Percentiles rank a stretch among this genome's conserved stretches.
Conservation (phyloP, 2,797 vertebrate species). For the Lacerta viridis region DNA sequence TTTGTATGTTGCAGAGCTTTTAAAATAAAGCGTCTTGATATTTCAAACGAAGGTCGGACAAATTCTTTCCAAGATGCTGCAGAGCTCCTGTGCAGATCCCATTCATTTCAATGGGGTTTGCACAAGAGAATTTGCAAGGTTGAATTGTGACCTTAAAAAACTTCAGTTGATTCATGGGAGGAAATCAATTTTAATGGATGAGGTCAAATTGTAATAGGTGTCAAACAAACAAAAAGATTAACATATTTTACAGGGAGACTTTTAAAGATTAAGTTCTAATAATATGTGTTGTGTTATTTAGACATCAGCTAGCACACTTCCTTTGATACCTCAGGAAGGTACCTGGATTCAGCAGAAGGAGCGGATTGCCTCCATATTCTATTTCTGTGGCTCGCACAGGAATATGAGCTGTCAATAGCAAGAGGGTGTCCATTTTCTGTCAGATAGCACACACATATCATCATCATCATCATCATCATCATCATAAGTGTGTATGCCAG, state of each 20-base stretch:
- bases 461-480: no score
- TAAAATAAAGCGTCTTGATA: not conserved
- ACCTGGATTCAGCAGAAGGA: not conserved
- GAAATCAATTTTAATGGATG: constrained; percentile 38
- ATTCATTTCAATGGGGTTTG: not conserved
- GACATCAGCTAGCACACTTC: not conserved
- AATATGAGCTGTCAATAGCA: not conserved
- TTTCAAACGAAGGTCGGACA: not conserved
- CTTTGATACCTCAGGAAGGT: not conserved
- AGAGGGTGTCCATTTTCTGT: not conserved
- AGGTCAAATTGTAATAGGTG: not conserved
- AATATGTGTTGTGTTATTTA: not conserved
- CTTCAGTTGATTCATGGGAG: constrained; percentile 43
- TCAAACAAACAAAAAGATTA: constrained; percentile 32
- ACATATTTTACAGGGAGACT: not conserved
- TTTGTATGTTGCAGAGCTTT: not conserved
- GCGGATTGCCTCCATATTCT: not conserved
- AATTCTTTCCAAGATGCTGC: not conserved
- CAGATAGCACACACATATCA: no score
- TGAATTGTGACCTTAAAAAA: not conserved
- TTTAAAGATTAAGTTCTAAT: not conserved
- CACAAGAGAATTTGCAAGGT: not conserved
- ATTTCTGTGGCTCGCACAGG: not conserved
- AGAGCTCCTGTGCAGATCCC: constrained; percentile 2
- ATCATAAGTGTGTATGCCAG: no score